Percentiles rank a stretch among this genome's conserved stretches.
Conservation (phyloP, 2,888 invertebrate genomes). For the Oscheius sp. region DNA sequence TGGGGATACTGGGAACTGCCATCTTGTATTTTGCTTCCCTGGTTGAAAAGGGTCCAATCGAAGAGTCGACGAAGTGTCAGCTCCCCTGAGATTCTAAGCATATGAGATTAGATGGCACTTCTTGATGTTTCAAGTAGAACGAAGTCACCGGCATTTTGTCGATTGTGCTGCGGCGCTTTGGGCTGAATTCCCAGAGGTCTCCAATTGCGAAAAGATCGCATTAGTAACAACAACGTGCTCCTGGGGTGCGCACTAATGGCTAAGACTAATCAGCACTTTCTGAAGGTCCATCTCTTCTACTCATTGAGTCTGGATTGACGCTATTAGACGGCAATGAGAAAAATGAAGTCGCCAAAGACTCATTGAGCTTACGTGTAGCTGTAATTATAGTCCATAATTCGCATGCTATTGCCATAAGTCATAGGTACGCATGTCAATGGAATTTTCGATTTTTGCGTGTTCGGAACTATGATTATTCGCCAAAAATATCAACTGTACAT, state of each 20-base stretch:
- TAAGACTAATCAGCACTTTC: conserved; percentile 14
- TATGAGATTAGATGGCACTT: conserved; percentile 20
- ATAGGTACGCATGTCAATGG: not conserved
- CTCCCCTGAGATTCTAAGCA: not conserved
- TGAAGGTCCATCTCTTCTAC: not conserved
- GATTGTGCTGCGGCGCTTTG: conserved; percentile 18
- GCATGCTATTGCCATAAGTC: too few relatives aligned
- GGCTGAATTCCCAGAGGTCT: conserved; percentile 27
- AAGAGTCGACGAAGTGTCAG: conserved; percentile 1
- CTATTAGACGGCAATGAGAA: too few relatives aligned
- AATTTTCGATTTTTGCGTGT: not conserved
- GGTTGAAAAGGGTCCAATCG: not conserved
- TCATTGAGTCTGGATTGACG: too few relatives aligned
- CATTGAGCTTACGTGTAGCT: too few relatives aligned
- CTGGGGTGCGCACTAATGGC: conserved; percentile 18
- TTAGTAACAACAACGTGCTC: conserved; percentile 30
- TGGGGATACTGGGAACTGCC: conserved; percentile 16
- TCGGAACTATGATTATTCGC: not conserved
- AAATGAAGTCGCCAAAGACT: too few relatives aligned
- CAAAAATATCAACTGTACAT: not conserved
- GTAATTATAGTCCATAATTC: too few relatives aligned
- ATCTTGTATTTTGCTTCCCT: not conserved
- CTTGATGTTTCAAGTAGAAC: conserved; percentile 8
- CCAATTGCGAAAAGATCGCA: conserved; percentile 31
- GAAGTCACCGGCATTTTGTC: conserved; percentile 27